phyloP scores from a whole-genome alignment of 2,888 invertebrate genomes.

The Zygothrica quintamaculata region DNA sequence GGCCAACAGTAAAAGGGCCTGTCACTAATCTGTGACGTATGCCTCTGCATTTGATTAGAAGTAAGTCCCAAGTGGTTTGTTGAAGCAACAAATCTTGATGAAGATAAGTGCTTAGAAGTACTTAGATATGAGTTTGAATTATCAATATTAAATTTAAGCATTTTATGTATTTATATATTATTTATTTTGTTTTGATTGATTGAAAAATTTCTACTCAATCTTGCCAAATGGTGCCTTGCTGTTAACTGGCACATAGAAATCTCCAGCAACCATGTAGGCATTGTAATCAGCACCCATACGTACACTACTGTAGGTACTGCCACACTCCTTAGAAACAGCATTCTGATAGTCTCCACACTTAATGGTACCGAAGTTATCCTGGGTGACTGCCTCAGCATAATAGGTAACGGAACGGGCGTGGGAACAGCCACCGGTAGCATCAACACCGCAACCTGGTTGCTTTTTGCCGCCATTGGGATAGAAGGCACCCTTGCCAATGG shows the following conservation, averaged over 20 bases:
- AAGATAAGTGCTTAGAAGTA: slow-evolving; percentile 22
- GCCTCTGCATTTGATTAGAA: slow-evolving; percentile 21
- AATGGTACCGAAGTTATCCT: slow-evolving; percentile 59
- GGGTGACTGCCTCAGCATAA: slow-evolving; percentile 84
- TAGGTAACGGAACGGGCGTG: slow-evolving; percentile 84
- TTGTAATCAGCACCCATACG: slow-evolving; percentile 67
- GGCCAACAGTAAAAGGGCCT: not conserved
- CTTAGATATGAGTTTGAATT: not conserved
- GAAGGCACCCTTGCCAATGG: slow-evolving; percentile 84
- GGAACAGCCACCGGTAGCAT: slow-evolving; percentile 82
- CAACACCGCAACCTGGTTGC: slow-evolving; percentile 85
- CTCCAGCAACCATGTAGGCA: slow-evolving; percentile 61
- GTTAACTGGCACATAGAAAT: slow-evolving; percentile 72
- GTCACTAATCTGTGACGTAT: slow-evolving; percentile 44
- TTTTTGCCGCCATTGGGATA: slow-evolving; percentile 86
- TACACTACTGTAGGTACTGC: slow-evolving; percentile 58
- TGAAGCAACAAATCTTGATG: slow-evolving; percentile 20
- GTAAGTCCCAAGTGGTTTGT: slow-evolving; percentile 31
- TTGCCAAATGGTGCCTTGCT: slow-evolving; percentile 76
- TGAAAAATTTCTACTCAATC: slow-evolving; percentile 36
- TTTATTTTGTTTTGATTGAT: slow-evolving; percentile 26
- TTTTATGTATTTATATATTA: slow-evolving; percentile 11
- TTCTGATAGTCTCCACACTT: slow-evolving; percentile 69
- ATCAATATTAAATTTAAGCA: not conserved
- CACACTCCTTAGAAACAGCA: slow-evolving; percentile 67